These are phyloP conservation scores for Tubulanus polymorphus DNA, from an alignment of 2,888 invertebrate species.

Conservation along the genomic window DNA sequence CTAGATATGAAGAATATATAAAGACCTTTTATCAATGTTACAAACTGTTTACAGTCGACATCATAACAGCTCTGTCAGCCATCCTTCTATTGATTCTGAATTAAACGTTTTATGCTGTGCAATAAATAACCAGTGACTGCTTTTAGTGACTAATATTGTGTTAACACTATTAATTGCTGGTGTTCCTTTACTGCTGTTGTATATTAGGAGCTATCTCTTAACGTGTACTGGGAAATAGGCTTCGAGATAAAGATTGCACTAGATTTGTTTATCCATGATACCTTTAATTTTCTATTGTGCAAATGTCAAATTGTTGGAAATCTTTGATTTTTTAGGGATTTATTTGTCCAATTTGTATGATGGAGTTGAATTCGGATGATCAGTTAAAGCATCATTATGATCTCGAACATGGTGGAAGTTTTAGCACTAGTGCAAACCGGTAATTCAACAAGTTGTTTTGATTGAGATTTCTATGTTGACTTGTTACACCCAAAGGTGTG, in stretches of 20 bases:
- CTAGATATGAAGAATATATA: too few relatives aligned
- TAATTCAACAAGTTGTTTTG: constrained; percentile 26
- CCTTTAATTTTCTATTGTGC: constrained; percentile 8
- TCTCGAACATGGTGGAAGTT: constrained; percentile 34
- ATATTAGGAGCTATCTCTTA: neutral
- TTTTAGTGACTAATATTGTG: too few relatives aligned
- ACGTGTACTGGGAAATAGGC: neutral
- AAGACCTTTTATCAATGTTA: too few relatives aligned
- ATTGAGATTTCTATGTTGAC: neutral
- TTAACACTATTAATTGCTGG: too few relatives aligned
- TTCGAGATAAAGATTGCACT: neutral
- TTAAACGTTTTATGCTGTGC: too few relatives aligned
- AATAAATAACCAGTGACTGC: too few relatives aligned
- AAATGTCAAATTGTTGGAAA: too few relatives aligned
- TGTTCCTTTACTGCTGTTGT: neutral
- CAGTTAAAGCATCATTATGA: constrained; percentile 53
- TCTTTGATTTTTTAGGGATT: too few relatives aligned
- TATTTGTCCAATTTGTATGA: constrained; percentile 55
- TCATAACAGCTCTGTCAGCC: too few relatives aligned
- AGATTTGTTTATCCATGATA: neutral
- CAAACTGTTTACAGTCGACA: too few relatives aligned
- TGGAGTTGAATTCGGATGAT: constrained; percentile 54
- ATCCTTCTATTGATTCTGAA: too few relatives aligned
- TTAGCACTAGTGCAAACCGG: constrained; percentile 32
- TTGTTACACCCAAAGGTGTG: neutral